A percentile compares a stretch with the other conserved stretches of the same genome.
phyloP scores from a whole-genome alignment of 1,140 invertebrate genomes.

The Euura saliciscinereae region DNA sequence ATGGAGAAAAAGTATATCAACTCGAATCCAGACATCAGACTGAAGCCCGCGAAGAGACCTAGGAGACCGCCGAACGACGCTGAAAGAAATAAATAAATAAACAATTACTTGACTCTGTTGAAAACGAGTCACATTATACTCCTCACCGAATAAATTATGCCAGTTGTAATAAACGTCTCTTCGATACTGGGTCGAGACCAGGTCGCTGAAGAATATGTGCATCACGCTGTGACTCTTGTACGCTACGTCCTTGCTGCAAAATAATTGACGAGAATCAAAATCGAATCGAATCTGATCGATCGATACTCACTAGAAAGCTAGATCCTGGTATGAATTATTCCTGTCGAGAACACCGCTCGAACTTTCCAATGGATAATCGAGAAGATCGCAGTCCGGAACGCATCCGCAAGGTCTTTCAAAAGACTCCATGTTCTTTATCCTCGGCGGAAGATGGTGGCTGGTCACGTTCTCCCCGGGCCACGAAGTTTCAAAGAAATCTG shows the following conservation, averaged over 20 bases:
- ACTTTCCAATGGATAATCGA: conserved; percentile 37
- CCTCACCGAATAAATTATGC: conserved; percentile 46
- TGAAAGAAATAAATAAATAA: conserved; percentile 54
- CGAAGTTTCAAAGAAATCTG: conserved; percentile 36
- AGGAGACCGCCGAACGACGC: conserved; percentile 72
- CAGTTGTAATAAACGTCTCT: conserved; percentile 40
- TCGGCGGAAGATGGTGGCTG: background rate
- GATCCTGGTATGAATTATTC: conserved; percentile 20
- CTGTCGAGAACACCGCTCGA: conserved; percentile 33
- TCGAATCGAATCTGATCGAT: background rate
- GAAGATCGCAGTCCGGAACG: conserved; percentile 39
- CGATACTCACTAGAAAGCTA: conserved; percentile 21
- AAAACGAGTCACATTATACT: too few species aligned
- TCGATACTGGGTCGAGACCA: conserved; percentile 42
- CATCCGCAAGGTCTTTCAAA: conserved; percentile 37
- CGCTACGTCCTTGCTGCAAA: conserved; percentile 19
- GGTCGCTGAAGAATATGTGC: conserved; percentile 46
- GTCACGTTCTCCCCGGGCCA: conserved; percentile 31
- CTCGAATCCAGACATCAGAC: conserved; percentile 70
- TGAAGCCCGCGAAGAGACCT: conserved; percentile 71
- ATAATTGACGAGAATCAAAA: background rate
- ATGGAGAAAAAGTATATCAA: conserved; percentile 68
- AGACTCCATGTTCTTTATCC: background rate
- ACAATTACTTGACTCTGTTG: background rate
- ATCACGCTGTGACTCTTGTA: conserved; percentile 35